These are phyloP conservation scores for Lepus europaeus DNA, from an alignment of 2,113 vertebrate species.

Conservation along the genomic window DNA sequence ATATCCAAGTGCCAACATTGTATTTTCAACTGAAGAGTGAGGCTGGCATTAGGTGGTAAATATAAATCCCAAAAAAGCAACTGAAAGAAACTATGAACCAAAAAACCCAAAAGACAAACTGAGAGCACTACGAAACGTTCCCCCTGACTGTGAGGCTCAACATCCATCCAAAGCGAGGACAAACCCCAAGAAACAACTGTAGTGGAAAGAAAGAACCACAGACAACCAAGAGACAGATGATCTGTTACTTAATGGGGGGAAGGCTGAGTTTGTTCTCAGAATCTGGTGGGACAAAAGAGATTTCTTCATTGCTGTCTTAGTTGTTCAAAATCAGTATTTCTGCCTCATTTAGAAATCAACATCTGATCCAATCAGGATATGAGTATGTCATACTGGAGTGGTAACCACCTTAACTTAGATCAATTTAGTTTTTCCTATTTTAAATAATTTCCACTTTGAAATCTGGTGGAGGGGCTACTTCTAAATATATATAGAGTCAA, in stretches of 20 bases:
- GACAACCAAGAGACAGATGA: neutral
- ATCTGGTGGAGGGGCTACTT: neutral
- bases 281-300: neutral
- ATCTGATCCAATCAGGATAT: neutral
- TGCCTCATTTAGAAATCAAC: constrained; percentile 14
- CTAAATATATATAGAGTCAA: constrained; percentile 6
- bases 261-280: neutral
- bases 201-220: neutral
- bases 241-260: neutral
- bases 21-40: neutral
- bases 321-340: neutral
- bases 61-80: neutral
- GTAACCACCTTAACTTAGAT: neutral
- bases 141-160: neutral
- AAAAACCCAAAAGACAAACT: neutral
- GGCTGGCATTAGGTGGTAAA: neutral
- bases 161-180: neutral
- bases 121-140: neutral
- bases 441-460: neutral
- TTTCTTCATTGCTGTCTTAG: neutral
- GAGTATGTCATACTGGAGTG: neutral
- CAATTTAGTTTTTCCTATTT: constrained; percentile 20
- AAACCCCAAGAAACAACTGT: neutral
- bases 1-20: neutral
- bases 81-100: neutral